Conservation (phyloP, 2,113 vertebrate genomes). For the Poeciliopsis retropinna region DNA sequence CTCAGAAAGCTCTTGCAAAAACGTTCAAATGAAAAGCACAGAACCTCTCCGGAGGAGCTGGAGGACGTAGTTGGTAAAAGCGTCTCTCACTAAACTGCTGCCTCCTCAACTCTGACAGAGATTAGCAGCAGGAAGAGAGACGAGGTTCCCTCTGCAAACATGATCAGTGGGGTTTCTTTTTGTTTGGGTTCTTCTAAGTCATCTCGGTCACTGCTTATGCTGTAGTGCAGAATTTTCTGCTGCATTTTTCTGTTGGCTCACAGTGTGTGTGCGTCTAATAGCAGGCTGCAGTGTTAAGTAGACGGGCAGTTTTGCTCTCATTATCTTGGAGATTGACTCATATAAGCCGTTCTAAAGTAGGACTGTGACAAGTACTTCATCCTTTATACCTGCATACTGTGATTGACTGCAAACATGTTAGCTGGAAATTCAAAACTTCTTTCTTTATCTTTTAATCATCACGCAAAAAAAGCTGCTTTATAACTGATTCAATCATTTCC, state of each 20-base stretch:
- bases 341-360: neutral
- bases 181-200: neutral
- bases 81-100: neutral
- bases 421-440: slow-evolving; percentile 13
- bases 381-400: too few species aligned
- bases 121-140: neutral
- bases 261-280: neutral
- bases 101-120: neutral
- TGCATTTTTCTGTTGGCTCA: neutral
- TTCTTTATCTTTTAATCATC: neutral
- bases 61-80: neutral
- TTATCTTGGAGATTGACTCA: neutral
- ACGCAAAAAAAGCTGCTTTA: neutral
- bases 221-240: neutral
- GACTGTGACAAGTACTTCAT: too few species aligned
- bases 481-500: slow-evolving; percentile 14
- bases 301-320: neutral
- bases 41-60: neutral
- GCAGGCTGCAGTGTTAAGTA: neutral
- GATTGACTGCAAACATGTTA: neutral
- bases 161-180: neutral
- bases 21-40: neutral
- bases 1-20: too few species aligned
- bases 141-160: neutral
- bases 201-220: neutral